Percentiles rank a stretch among this genome's conserved stretches.
phyloP scores from a whole-genome alignment of 1,140 invertebrate species.

The Drosophila hydei region DNA sequence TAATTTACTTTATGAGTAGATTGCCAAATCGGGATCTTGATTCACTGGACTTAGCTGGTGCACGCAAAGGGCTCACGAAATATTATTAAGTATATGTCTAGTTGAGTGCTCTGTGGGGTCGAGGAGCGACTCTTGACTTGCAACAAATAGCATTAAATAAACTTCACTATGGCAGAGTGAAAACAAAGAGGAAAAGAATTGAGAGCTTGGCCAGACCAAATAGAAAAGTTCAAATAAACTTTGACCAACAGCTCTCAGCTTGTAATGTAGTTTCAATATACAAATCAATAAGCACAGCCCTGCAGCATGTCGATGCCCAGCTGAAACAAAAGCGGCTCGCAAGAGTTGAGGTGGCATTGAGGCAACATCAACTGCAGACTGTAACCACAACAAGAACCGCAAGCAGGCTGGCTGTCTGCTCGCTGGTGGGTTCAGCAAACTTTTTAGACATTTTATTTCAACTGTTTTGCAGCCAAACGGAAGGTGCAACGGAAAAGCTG shows the following conservation, averaged over 20 bases:
- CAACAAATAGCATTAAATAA: constrained; percentile 66
- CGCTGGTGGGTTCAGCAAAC: constrained; percentile 46
- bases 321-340: constrained; percentile 21
- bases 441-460: constrained; percentile 65
- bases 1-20: constrained; percentile 2
- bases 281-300: constrained; percentile 74
- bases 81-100: constrained; percentile 7
- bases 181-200: constrained; percentile 49
- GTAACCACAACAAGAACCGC: constrained; percentile 30
- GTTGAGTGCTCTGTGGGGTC: neutral
- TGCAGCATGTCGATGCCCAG: constrained; percentile 5
- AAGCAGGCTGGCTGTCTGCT: constrained; percentile 39
- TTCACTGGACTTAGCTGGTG: neutral
- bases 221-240: constrained; percentile 75
- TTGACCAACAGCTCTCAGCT: constrained; percentile 63
- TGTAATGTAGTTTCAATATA: constrained; percentile 81
- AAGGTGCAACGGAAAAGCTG: constrained; percentile 38
- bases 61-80: neutral
- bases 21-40: neutral
- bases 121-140: constrained; percentile 28
- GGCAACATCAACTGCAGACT: constrained; percentile 1
- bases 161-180: constrained; percentile 49
- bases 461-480: constrained; percentile 18
- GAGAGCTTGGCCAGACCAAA: constrained; percentile 51
- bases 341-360: neutral